Evolutionary conservation across 2,888 invertebrate genomes (phyloP).

Genomic region (Andrena bicolor): DNA sequence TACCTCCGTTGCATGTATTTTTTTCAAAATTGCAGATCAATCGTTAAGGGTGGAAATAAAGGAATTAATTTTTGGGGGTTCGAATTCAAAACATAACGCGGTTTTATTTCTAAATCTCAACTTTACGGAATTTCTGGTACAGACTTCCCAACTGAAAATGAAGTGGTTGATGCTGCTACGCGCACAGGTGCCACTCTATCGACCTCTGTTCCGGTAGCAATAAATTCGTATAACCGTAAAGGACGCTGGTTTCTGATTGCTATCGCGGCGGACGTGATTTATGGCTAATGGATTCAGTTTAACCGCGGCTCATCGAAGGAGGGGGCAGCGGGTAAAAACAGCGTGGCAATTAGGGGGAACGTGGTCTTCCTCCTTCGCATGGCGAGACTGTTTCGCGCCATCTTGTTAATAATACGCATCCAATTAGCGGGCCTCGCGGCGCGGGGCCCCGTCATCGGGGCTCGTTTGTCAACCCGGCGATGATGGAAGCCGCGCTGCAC

Average conservation of each 20-base stretch:
- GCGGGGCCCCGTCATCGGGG: constrained; percentile 61
- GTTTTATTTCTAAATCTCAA: neutral
- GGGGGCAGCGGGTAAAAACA: constrained; percentile 28
- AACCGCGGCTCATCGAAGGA: constrained; percentile 44
- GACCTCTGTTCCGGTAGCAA: constrained; percentile 36
- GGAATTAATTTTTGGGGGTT: too few relatives aligned
- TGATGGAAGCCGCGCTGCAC: constrained; percentile 71
- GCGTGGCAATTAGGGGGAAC: constrained; percentile 43
- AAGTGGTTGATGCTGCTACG: constrained; percentile 19
- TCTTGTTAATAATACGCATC: constrained; percentile 75
- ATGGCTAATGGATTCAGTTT: constrained; percentile 64
- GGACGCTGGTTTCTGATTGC: constrained; percentile 47
- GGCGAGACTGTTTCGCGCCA: constrained; percentile 46
- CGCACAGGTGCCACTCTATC: constrained; percentile 38
- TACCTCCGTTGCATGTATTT: too few relatives aligned
- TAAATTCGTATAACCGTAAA: constrained; percentile 50
- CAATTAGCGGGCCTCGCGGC: constrained; percentile 71
- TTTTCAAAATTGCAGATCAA: too few relatives aligned
- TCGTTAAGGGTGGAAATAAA: too few relatives aligned
- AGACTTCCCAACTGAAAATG: neutral
- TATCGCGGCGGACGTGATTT: constrained; percentile 50
- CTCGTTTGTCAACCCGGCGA: constrained; percentile 71
- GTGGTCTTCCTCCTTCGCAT: constrained; percentile 10
- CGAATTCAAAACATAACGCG: too few relatives aligned
- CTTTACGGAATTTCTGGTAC: neutral